Evolutionary conservation across 2,888 invertebrate species (phyloP), one percentile per base, ranked within the genome.

Genomic region (Ptychoptera contaminata): DNA sequence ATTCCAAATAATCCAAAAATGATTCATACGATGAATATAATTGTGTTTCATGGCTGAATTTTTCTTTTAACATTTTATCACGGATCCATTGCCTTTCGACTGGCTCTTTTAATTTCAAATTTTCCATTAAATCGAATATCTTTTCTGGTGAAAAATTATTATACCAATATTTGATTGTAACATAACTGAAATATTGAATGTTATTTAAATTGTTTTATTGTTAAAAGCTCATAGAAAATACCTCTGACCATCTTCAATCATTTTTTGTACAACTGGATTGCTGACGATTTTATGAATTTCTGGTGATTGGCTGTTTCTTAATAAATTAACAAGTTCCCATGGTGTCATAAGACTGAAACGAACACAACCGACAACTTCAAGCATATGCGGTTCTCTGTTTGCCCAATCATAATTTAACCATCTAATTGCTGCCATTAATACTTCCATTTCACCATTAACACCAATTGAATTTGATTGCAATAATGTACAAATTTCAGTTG

Each of bases 221-320:
- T 7, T 7, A 32, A 11, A 11, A 32, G 9, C 4, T 32, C n/a
- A 11, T 32, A 16, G 31, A 29, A 68, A 76, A 72, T 63, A 83
- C 82, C 82, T 79, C 23, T 86, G 68, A 16, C 83, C 85, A 56
- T 85, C 82, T 54, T 85, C 82, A 14, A 86, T 76, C 76, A 82
- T 78, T 56, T 81, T 77, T 54, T 79, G 78, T 14, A 87, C 76
- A 50, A 76, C 76, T 0, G 76, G 67, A 51, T 76, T 73, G 45
- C 74, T 73, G 45, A 79, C 75, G 9, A 85, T 67, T 48, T 79
- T 77, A 52, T 78, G 67, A 51, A 86, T 76, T 55, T 83, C 82
- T 0, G 74, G 73, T 55, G 79, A 79, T 55, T 80, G 79, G 0
- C 77, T 77, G 57, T 81, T 82, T 16, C 81, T 69, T 52, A 80